Evolutionary conservation across 2,113 vertebrate genomes (phyloP).

Genomic region (Xenopus laevis): DNA sequence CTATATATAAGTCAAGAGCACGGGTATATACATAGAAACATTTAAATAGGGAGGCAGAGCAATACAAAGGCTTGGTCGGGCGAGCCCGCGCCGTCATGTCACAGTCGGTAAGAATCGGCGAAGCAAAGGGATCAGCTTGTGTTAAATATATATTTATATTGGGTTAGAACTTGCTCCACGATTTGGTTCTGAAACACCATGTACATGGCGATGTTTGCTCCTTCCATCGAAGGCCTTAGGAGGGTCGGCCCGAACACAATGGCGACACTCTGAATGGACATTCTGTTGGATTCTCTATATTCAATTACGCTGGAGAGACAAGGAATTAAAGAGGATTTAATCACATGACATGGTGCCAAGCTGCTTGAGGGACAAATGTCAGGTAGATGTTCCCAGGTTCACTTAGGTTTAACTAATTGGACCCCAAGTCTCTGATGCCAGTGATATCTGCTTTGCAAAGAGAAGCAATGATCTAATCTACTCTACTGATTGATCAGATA

Average conservation of each 20-base stretch:
- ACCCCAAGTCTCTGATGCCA: no score
- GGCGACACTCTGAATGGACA: constrained; percentile 87
- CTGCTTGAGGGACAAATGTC: no score
- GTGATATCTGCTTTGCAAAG: no score
- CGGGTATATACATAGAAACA: constrained; percentile 6
- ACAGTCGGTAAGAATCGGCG: neutral
- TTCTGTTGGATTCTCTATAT: constrained; percentile 80
- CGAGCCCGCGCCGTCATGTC: constrained; percentile 8
- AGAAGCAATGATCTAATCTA: no score
- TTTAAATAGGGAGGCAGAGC: neutral
- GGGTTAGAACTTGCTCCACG: constrained; percentile 86
- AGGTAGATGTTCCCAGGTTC: no score
- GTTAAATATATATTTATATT: constrained; percentile 74
- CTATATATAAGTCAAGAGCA: neutral
- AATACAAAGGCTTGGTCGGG: constrained; percentile 19
- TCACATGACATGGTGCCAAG: no score
- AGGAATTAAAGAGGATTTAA: no score
- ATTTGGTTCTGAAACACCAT: constrained; percentile 98
- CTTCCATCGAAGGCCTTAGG: constrained; percentile 78
- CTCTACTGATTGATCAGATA: no score
- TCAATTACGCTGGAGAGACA: constrained; percentile 70
- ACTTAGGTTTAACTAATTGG: no score
- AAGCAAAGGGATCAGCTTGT: constrained; percentile 55
- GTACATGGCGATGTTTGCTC: constrained; percentile 80
- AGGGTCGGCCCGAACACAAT: constrained; percentile 94